These are phyloP conservation scores for Myiozetetes cayanensis DNA, from an alignment of 2,113 vertebrate species.

Conservation along the genomic window DNA sequence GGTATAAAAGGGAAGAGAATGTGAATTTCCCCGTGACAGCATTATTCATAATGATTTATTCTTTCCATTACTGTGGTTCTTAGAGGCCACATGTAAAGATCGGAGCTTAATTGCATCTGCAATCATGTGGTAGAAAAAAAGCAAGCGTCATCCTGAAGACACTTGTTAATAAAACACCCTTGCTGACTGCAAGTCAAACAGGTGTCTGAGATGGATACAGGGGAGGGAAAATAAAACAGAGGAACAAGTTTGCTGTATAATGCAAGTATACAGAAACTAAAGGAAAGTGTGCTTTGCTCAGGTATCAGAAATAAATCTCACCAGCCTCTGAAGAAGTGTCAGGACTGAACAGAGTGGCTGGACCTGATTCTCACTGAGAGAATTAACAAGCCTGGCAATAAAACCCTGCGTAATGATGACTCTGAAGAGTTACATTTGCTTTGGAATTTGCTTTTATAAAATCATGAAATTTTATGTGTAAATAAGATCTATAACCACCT, in stretches of 20 bases:
- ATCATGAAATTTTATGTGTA: background rate
- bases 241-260: background rate
- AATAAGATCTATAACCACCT: background rate
- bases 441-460: conserved; percentile 57
- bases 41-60: conserved; percentile 44
- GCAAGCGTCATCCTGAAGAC: background rate
- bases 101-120: background rate
- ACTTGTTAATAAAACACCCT: background rate
- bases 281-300: background rate
- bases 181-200: accelerated
- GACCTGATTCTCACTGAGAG: conserved; percentile 12
- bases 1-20: background rate
- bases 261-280: background rate
- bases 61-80: conserved; percentile 16
- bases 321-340: background rate
- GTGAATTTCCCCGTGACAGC: background rate
- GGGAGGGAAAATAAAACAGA: background rate
- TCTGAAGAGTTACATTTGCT: conserved; percentile 37
- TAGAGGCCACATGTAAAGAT: background rate
- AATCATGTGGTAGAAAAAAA: background rate
- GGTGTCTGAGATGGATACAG: background rate
- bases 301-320: background rate
- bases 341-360: conserved; percentile 24
- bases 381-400: conserved; percentile 2
- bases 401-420: background rate